Evolutionary conservation across 1,140 invertebrate genomes (phyloP), one percentile per base, ranked within the genome.

Genomic region (Vollenhovia emeryi): DNA sequence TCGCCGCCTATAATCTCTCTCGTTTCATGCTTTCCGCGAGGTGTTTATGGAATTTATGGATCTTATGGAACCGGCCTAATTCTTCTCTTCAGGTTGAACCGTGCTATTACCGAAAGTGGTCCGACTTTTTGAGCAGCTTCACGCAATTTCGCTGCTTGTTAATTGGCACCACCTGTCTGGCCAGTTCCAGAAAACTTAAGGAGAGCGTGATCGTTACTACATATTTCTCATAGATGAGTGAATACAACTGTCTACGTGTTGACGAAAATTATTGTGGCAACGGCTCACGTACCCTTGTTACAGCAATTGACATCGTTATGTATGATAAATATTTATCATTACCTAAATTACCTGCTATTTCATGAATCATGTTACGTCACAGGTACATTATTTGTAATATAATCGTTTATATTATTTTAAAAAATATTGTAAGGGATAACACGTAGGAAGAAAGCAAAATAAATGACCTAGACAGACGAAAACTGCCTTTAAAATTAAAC

Each of bases 121-220:
- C 30, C 59, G 75, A 71, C 66, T 84, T 88, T n/a, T 89, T 68
- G 45, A 11, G 21, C 15, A 62, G 27, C 55, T 87, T 79, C 64
- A 24, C 33, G 43, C 9, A 85, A 87, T 74, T 74, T 74, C n/a
- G 33, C 24, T 30, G 43, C 36, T n/a, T 66, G 66, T 90, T 91
- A 92, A 89, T 89, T 88, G 86, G 87, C 68, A 11, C 21, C 87
- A 92, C 84, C 86, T 92, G 91, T 87, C 64, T 78, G 68, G 64
- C 45, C 43, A 45, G 24, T 64, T 11, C 30, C 48, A 50, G 43
- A 83, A 48, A 69, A 76, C 13, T 48, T 36, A n/a, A 27, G 1
- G 24, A 40, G 15, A 30, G 11, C 33, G 7, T 60, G n/a, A 52
- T 18, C 45, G 5, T 48, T 27, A 21, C 24, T 50, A 50, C 21